Evolutionary conservation across 2,797 vertebrate genomes (phyloP).

Genomic region (Chaunax sp.): DNA sequence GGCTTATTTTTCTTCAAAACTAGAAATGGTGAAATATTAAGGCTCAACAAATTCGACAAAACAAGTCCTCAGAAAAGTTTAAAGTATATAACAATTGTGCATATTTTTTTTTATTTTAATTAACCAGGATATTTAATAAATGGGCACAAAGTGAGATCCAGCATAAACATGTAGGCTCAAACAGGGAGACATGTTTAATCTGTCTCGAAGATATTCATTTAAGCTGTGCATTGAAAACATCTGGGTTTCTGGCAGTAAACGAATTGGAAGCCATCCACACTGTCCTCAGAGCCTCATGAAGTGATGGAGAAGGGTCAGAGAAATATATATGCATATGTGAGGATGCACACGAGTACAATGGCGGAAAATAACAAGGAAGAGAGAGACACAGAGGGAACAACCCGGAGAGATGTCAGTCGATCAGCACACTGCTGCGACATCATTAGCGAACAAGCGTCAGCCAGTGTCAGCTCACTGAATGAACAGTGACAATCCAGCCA

Average conservation of each 20-base stretch:
- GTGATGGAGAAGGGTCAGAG: not conserved
- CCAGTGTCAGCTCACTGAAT: constrained; percentile 51
- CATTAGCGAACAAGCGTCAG: constrained; percentile 60
- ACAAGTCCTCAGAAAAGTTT: not conserved
- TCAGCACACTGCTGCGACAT: constrained; percentile 58
- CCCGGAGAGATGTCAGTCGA: constrained; percentile 39
- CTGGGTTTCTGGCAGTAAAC: not conserved
- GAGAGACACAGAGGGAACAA: constrained; percentile 19
- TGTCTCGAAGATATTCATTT: not conserved
- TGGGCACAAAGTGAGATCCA: not conserved
- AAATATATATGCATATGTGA: constrained; percentile 6
- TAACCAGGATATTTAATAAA: not conserved
- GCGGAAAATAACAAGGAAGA: constrained; percentile 5
- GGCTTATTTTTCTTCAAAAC: constrained; percentile 5
- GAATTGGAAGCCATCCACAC: too few relatives aligned
- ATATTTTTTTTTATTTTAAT: constrained; percentile 8
- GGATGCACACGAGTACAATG: not conserved
- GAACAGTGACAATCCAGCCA: constrained; percentile 53
- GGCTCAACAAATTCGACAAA: not conserved
- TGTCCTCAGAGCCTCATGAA: not conserved
- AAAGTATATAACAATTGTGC: not conserved
- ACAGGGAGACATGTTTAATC: not conserved
- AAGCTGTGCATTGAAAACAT: not conserved
- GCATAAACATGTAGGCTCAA: not conserved
- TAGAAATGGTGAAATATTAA: constrained; percentile 3